Conservation (phyloP, 2,888 invertebrate genomes). For the Metacarcinus magister region DNA sequence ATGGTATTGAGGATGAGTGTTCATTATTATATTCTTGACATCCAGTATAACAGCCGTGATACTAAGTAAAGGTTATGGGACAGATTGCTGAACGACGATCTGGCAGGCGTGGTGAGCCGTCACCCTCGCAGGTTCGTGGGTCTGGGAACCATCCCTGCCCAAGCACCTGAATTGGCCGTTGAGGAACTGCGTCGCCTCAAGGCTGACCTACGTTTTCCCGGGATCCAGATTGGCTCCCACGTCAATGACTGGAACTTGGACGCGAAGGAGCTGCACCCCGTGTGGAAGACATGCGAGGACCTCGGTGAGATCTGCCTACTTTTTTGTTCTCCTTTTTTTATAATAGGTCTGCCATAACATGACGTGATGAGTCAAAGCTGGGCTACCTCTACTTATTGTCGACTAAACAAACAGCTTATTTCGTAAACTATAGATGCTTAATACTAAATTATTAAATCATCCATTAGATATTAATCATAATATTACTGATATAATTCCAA, state of each 20-base stretch:
- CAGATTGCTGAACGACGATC: constrained; percentile 86
- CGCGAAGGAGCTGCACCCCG: constrained; percentile 85
- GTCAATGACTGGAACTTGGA: constrained; percentile 87
- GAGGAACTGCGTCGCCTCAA: constrained; percentile 86
- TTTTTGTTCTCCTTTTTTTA: neutral
- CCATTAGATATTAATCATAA: neutral
- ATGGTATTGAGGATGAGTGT: neutral
- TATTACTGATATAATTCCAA: neutral
- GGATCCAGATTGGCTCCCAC: constrained; percentile 87
- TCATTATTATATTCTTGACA: neutral
- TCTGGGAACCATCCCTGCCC: constrained; percentile 87
- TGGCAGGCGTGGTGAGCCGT: constrained; percentile 85
- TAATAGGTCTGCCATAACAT: neutral
- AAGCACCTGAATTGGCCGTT: constrained; percentile 86
- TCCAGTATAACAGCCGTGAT: neutral
- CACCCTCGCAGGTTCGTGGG: constrained; percentile 86
- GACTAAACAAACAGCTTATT: neutral
- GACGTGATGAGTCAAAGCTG: neutral
- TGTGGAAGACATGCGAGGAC: constrained; percentile 85
- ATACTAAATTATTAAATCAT: neutral
- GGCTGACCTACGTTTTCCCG: constrained; percentile 85
- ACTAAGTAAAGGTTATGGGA: constrained; percentile 81
- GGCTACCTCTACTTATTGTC: neutral
- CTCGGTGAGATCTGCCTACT: constrained; percentile 72
- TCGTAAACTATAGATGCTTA: neutral